Evolutionary conservation across 2,888 invertebrate genomes (phyloP).

Genomic region (Chloromyia formosa): DNA sequence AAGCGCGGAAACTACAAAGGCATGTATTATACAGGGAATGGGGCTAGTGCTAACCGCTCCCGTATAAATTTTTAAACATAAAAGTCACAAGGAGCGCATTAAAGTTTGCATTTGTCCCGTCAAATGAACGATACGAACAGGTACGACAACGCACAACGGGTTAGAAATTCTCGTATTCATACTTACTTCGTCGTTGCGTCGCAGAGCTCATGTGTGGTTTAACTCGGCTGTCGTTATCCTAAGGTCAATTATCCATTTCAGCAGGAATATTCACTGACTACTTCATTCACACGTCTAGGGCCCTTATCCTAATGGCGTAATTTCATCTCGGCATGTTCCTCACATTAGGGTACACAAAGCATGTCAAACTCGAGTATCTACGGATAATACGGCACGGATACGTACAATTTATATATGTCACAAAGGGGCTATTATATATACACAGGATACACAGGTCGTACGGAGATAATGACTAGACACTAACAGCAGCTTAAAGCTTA

Average conservation of each 20-base stretch:
- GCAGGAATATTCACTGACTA: conserved; percentile 24
- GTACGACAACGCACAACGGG: background rate
- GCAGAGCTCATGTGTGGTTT: conserved; percentile 18
- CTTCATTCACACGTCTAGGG: conserved; percentile 28
- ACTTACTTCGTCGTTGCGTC: conserved; percentile 26
- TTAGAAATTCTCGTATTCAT: background rate
- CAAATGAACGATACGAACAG: background rate
- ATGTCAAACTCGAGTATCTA: conserved; percentile 14
- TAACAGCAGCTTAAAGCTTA: conserved; percentile 23
- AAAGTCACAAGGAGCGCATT: conserved; percentile 17
- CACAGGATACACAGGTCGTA: conserved; percentile 11
- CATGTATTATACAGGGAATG: conserved; percentile 25
- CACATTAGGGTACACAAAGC: conserved; percentile 31
- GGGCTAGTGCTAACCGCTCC: conserved; percentile 25
- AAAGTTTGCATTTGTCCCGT: background rate
- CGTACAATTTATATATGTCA: conserved; percentile 4
- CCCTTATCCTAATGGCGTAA: conserved; percentile 31
- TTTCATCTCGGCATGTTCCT: conserved; percentile 32
- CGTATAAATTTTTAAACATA: conserved; percentile 32
- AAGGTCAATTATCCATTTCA: conserved; percentile 35
- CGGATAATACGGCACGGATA: conserved; percentile 1
- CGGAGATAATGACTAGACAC: conserved; percentile 22
- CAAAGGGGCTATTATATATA: conserved; percentile 10
- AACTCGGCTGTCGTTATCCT: conserved; percentile 28
- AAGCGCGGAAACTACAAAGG: conserved; percentile 19